Evolutionary conservation across 2,797 vertebrate species (phyloP), one percentile per base, ranked within the genome.

Genomic region (Discoglossus pictus): DNA sequence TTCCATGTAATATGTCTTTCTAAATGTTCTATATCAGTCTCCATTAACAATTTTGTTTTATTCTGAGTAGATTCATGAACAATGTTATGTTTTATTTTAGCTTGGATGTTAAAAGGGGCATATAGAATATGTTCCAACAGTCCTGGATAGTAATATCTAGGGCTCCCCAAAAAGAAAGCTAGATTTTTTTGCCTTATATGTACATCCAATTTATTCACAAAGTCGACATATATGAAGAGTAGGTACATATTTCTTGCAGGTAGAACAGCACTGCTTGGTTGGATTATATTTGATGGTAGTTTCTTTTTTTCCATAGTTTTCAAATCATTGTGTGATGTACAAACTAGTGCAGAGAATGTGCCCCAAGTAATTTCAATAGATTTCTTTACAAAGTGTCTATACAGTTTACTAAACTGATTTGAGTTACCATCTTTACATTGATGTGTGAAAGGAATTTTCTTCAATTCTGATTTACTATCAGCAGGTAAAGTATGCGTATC

Each of bases 121-220:
- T 21, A 27, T 15, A 44, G 42, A 39, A 40, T 60, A 8, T 27
- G 5, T 25, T 13, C 21, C 5, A 44, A 2, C 2, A 42, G 44
- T 23, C 24, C 7, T 24, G 42, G 15, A n/a, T 17, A 44, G 2
- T 12, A 15, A 11, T 24, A 42, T 23, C 15, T 1, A 60, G 18
- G 9, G n/a, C n/a, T 60, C 56, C 56, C 9, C n/a, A 44, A 6
- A 60, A n/a, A 10, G 31, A 27, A 21, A 7, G 31, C 13, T 27
- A 60, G 15, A 9, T 17, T 7, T 44, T 60, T 60, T 9, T 60
- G 56, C 9, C 24, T 60, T 18, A 44, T 18, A 12, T 60, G 42
- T 27, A 24, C 4, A 24, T 60, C 56, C 21, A 60, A 27, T 7
- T 18, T 7, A 8, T 44, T 12, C 42, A 44, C 6, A 44, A 7